Base-by-base conservation (phyloP, 2,888 invertebrate genomes). In the Ceramica pisi region DNA sequence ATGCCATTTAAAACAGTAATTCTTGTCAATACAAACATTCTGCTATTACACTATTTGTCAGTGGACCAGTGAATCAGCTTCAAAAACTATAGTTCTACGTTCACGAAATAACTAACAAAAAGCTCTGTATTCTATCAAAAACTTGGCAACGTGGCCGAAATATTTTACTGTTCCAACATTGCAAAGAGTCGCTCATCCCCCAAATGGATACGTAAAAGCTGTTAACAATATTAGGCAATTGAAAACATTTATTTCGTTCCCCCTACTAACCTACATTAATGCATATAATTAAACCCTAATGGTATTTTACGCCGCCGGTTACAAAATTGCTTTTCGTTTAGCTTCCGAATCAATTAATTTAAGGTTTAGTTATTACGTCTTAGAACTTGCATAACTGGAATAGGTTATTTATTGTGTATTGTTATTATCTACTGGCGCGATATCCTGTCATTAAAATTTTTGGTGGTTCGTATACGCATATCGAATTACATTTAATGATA, bases 121-220 rank as follows among this genome's bases (percentile, higher is more conserved):
- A 57, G 14, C n/a, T n/a, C 19, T 48, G 44, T 21, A 68, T 21
- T 71, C 61, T 59, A 70, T 80, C 62, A 81, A 70, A 72, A 76
- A 70, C 56, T 80, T 80, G 81, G 81, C 80, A 80, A 55, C 26
- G 41, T 9, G 55, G 53, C 53, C 31, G n/a, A 48, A 67, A 81
- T 35, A 70, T 60, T 69, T 75, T 67, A 14, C 64, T 65, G 19
- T 67, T 59, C 21, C 59, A 46, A 76, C 38, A 61, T 74, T 21
- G 46, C 51, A 76, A 72, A 71, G 35, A 70, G 62, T 44, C 14
- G 31, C 53, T 31, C 50, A 59, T 62, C 9, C 50, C 38, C 38
- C 10, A 41, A 72, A 46, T 50, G 50, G 26, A 70, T 75, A 60
- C 53, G 26, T 71, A 44, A 51, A 75, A 48, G 61, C 64, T 57